Evolutionary conservation across 2,888 invertebrate genomes (phyloP).

Genomic region (Stenodera caucasica): DNA sequence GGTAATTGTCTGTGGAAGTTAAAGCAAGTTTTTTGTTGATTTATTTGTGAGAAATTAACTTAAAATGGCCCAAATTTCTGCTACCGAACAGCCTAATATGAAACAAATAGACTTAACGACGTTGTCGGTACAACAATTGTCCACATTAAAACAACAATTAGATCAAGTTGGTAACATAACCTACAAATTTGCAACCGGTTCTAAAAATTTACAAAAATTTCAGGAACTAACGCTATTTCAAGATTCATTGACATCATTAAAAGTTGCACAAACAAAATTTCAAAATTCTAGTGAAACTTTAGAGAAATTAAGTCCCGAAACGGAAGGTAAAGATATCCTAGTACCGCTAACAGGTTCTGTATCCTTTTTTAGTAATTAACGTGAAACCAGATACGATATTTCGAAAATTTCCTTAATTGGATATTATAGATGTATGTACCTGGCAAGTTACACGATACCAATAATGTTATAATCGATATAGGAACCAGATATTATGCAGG

Average conservation of each 20-base stretch:
- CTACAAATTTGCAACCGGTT: constrained; percentile 24
- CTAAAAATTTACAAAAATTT: constrained; percentile 35
- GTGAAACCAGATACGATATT: background rate
- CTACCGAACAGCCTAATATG: constrained; percentile 66
- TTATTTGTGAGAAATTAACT: too few relatives aligned
- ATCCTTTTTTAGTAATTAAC: constrained; percentile 34
- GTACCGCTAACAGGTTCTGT: constrained; percentile 94
- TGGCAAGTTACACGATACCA: constrained; percentile 80
- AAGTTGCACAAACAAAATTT: constrained; percentile 89
- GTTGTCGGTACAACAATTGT: constrained; percentile 77
- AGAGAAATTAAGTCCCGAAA: constrained; percentile 74
- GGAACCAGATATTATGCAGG: constrained; percentile 97
- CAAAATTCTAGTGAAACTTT: constrained; percentile 83
- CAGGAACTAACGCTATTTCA: constrained; percentile 86
- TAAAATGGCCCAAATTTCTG: constrained; percentile 65
- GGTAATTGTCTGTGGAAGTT: too few relatives aligned
- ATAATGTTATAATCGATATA: constrained; percentile 90
- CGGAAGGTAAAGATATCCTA: constrained; percentile 80
- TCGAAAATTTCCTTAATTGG: constrained; percentile 30
- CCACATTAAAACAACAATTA: constrained; percentile 82
- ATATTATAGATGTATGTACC: constrained; percentile 89
- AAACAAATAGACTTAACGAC: constrained; percentile 81
- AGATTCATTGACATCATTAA: constrained; percentile 86
- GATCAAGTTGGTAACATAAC: constrained; percentile 66
- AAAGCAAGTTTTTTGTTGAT: too few relatives aligned